Evolutionary conservation across 2,113 vertebrate genomes (phyloP).

Genomic region (Pygoscelis adeliae): DNA sequence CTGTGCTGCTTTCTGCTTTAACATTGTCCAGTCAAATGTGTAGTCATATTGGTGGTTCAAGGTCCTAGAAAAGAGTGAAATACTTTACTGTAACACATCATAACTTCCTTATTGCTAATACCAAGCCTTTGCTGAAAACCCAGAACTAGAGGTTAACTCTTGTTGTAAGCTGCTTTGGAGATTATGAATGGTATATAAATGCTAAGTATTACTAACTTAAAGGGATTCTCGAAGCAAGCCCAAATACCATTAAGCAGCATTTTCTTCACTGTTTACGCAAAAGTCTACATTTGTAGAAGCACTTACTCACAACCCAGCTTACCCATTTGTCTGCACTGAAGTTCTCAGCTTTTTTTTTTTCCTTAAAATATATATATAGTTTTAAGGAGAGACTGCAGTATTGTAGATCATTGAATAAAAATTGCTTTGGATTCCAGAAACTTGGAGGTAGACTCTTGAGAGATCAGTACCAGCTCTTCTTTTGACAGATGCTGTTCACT

Average conservation of each 20-base stretch:
- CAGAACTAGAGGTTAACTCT: background rate
- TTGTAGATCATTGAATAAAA: background rate
- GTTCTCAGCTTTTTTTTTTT: background rate
- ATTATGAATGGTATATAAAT: background rate
- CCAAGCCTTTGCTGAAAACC: background rate
- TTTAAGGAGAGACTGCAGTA: background rate
- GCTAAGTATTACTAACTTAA: background rate
- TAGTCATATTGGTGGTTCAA: slow-evolving; percentile 99
- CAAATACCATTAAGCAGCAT: background rate
- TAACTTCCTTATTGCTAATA: background rate
- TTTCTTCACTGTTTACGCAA: background rate
- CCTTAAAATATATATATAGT: background rate
- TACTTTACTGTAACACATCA: background rate
- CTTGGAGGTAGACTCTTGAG: background rate
- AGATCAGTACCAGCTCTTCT: background rate
- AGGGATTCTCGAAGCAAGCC: background rate
- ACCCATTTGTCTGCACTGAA: background rate
- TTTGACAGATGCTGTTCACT: background rate
- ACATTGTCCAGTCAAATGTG: slow-evolving; percentile 99
- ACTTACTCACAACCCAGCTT: background rate
- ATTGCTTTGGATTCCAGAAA: background rate
- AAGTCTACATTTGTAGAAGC: background rate
- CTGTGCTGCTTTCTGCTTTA: slow-evolving; percentile 99
- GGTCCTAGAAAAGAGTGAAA: slow-evolving; percentile 80
- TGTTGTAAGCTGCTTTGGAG: background rate